phyloP scores from a whole-genome alignment of 1,140 invertebrate genomes.

The Drosophila melanogaster region DNA sequence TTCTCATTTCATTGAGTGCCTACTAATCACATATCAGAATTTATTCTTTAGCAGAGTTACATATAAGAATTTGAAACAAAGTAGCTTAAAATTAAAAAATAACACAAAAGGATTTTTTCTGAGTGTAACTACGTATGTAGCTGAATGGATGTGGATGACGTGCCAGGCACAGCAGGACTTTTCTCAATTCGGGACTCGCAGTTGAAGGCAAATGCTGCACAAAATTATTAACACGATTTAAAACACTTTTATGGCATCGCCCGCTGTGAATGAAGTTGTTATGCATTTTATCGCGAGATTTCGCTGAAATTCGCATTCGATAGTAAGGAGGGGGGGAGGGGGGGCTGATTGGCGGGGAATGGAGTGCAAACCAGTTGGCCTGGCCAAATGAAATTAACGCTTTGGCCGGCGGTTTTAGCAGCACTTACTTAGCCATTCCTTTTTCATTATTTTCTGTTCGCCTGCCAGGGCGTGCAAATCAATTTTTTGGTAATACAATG shows the following conservation, averaged over 20 bases:
- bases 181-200: conserved; percentile 68
- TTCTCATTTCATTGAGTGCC: no score
- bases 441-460: conserved; percentile 23
- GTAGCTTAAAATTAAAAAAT: no score
- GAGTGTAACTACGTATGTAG: conserved; percentile 11
- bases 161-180: conserved; percentile 78
- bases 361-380: conserved; percentile 50
- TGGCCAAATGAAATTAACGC: conserved; percentile 73
- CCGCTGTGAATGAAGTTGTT: conserved; percentile 84
- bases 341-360: conserved; percentile 6
- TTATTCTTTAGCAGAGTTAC: no score
- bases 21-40: no score
- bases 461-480: conserved; percentile 65
- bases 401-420: conserved; percentile 73
- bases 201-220: conserved; percentile 70
- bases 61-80: no score
- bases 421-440: conserved; percentile 67
- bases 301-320: conserved; percentile 61
- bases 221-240: conserved; percentile 84
- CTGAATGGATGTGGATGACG: conserved; percentile 61
- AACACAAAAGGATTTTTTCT: conserved; percentile 21
- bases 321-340: background rate
- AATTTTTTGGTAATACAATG: conserved; percentile 48
- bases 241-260: conserved; percentile 84
- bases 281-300: conserved; percentile 82